Evolutionary conservation across 1,140 invertebrate species (phyloP), one percentile per base, ranked within the genome.

Genomic region (Bactericera cockerelli): DNA sequence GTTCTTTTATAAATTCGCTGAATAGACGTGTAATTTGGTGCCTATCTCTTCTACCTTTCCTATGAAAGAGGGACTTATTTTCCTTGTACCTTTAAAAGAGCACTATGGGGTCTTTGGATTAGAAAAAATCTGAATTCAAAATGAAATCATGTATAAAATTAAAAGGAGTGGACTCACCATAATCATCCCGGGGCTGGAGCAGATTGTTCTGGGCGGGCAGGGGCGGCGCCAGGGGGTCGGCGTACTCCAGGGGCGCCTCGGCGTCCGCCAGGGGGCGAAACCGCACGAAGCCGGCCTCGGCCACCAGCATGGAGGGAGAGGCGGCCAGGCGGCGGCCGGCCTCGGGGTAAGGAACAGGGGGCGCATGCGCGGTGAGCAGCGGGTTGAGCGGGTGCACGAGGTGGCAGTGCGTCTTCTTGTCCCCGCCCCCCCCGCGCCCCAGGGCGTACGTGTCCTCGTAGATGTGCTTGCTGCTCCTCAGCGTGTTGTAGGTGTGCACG

Each of bases 211-310:
- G 42, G 19, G 4, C 19, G 4, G 42, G 42, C 16, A 11, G 33
- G 19, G n/a, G 42, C 3, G n/a, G 42, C 42, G 6, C 4, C 28
- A 31, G 4, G 13, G 28, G 42, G 19, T 49, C 22, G n/a, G 42
- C 42, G 19, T 49, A 49, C 19, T 49, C 42, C 42, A 10, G 42
- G 19, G 42, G n/a, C n/a, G n/a, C n/a, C n/a, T 65, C 63, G 14
- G 59, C 64, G 59, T 68, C 80, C 33, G 82, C 81, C 56, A 83
- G 66, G 11, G 80, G 80, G 26, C 86, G 76, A 72, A 89, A 90
- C 56, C 87, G 75, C 1, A 89, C 81, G 68, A 90, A 89, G 1
- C 87, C 87, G 64, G 88, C 84, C 65, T 91, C 87, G 61, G 86
- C 86, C 3, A 89, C 86, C 42, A 90, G 72, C 85, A 89, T 89